These are phyloP conservation scores for Mesorhabditis belari DNA, from an alignment of 2,888 invertebrate genomes.

Conservation along the genomic window DNA sequence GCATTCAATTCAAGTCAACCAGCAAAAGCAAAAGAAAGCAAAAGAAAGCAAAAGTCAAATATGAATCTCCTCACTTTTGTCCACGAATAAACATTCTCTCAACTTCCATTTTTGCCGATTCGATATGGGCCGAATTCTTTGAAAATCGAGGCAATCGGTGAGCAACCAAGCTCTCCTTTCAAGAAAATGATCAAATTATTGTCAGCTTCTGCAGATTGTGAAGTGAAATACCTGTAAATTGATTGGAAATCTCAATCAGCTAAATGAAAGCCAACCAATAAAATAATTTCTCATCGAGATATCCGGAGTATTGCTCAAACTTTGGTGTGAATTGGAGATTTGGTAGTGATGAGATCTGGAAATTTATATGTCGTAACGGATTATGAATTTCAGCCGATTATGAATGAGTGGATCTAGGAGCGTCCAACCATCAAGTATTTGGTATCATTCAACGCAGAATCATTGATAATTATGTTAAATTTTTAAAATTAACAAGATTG, in stretches of 20 bases:
- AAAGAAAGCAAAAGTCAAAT: no score
- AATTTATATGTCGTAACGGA: no score
- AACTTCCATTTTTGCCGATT: not conserved
- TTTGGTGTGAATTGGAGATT: not conserved
- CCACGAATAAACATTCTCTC: not conserved
- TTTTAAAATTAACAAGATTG: no score
- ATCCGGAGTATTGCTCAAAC: not conserved
- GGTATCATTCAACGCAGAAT: no score
- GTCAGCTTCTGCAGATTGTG: not conserved
- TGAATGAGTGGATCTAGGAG: no score
- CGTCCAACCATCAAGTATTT: no score
- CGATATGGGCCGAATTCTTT: not conserved
- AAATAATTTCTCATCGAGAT: not conserved
- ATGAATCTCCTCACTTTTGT: not conserved
- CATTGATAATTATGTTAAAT: no score
- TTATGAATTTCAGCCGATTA: no score
- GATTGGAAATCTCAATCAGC: not conserved
- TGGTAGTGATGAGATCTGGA: no score
- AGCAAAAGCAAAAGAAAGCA: no score
- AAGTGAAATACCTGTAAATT: not conserved
- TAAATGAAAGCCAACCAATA: no score
- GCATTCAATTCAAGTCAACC: no score
- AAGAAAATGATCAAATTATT: not conserved
- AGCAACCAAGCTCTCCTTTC: not conserved
- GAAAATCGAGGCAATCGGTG: not conserved